Evolutionary conservation across 1,140 invertebrate genomes (phyloP).

Genomic region (Zaprionus gabonicus): DNA sequence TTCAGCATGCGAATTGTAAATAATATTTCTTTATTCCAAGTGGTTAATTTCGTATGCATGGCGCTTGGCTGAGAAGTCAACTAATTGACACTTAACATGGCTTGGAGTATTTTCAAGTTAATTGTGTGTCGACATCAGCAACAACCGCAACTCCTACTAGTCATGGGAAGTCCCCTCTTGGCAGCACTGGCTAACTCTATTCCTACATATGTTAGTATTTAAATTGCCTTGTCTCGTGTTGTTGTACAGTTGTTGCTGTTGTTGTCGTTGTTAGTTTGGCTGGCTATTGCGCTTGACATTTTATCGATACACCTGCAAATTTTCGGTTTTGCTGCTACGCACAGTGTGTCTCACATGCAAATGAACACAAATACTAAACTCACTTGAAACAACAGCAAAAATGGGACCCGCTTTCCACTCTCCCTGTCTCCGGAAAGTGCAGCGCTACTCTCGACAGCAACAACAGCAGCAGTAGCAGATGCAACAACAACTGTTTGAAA

Average conservation of each 20-base stretch:
- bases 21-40: conserved; percentile 58
- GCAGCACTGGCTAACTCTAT: conserved; percentile 24
- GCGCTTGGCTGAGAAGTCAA: conserved; percentile 54
- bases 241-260: conserved; percentile 23
- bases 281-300: conserved; percentile 66
- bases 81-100: conserved; percentile 81
- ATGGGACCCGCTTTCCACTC: conserved; percentile 1
- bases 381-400: conserved; percentile 25
- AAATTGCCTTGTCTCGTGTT: conserved; percentile 70
- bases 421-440: conserved; percentile 1
- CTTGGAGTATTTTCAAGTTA: conserved; percentile 78
- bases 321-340: conserved; percentile 23
- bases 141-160: not conserved
- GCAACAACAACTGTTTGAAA: not conserved
- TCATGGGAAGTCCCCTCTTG: not conserved
- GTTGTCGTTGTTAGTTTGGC: conserved; percentile 37
- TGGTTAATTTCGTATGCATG: conserved; percentile 64
- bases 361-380: conserved; percentile 25
- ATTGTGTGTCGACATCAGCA: conserved; percentile 76
- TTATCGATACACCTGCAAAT: conserved; percentile 67
- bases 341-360: conserved; percentile 26
- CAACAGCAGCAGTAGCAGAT: not conserved
- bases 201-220: conserved; percentile 72
- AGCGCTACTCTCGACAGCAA: conserved; percentile 9
- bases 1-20: conserved; percentile 38